Evolutionary conservation across 2,888 invertebrate species (phyloP), one percentile per base, ranked within the genome.

Genomic region (Himalopsyche tibetana): DNA sequence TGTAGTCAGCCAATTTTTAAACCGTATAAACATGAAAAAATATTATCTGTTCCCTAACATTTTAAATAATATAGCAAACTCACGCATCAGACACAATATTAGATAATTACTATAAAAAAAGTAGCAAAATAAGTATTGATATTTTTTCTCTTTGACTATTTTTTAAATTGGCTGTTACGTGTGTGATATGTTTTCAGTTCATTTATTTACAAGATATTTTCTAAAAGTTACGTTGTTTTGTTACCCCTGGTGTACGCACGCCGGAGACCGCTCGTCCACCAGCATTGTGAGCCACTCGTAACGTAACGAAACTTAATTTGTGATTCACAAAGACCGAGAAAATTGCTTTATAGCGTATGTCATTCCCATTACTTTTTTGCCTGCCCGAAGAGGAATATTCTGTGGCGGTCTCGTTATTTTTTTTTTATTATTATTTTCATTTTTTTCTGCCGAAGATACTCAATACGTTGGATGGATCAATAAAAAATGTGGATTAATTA

Each of bases 271-370:
- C 42, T 80, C 84, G 80, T 19, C 17, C 51, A 69, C 79, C 82
- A 80, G 40, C 74, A 82, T 80, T 84, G 86, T 85, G 45, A 80
- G 74, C 83, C 83, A 82, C 69, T 55, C 79, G 63, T 63, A 82
- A 83, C 84, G 86, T 87, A 86, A 87, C 87, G 87, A 87, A 87
- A 87, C 86, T 87, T 87, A 87, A 87, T 87, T 87, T 87, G 87
- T 87, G 82, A 82, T 82, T 84, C 83, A 87, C 87, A 87, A 87
- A 86, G 87, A 86, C 82, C 87, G 86, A 85, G 87, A 82, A 87
- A 87, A 87, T 87, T 85, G 83, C 87, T 86, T 84, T 86, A 83
- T 87, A 83, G 85, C 84, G 84, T 86, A 84, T 87, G 86, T 86
- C 87, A 85, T 86, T 87, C 85, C 83, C 82, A 87, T 87, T 86